Conservation (phyloP, 2,888 invertebrate species). For the Noctuana brunneofusca region DNA sequence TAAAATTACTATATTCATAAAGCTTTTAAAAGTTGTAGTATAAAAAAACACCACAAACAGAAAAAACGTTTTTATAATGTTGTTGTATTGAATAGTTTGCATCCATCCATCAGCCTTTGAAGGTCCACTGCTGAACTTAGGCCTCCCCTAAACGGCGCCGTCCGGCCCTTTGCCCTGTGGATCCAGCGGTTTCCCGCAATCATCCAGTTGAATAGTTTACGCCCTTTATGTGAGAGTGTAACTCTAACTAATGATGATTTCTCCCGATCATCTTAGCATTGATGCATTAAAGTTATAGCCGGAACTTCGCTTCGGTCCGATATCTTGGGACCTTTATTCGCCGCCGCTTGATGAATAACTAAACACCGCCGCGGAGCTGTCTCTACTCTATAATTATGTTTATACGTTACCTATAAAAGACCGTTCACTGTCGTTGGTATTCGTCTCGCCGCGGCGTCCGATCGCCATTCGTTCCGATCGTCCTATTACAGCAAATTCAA, state of each 20-base stretch:
- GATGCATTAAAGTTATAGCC: conserved; percentile 22
- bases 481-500: not conserved
- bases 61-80: no score
- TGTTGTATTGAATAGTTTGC: no score
- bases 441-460: conserved; percentile 38
- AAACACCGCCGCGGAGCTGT: conserved; percentile 21
- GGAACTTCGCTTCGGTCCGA: conserved; percentile 10
- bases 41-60: no score
- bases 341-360: conserved; percentile 20
- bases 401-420: conserved; percentile 40
- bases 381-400: conserved; percentile 23
- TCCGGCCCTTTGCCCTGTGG: no score
- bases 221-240: not conserved
- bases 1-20: no score
- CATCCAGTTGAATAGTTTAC: no score
- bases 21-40: no score
- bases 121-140: no score
- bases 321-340: conserved; percentile 20
- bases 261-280: conserved; percentile 6
- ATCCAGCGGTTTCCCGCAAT: no score
- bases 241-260: not conserved
- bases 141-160: no score
- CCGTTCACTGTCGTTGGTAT: conserved; percentile 43
- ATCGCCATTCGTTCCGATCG: conserved; percentile 31
- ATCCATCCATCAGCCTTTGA: no score